These are phyloP conservation scores for Pitangus sulphuratus DNA, from an alignment of 2,797 vertebrate species.

Conservation along the genomic window DNA sequence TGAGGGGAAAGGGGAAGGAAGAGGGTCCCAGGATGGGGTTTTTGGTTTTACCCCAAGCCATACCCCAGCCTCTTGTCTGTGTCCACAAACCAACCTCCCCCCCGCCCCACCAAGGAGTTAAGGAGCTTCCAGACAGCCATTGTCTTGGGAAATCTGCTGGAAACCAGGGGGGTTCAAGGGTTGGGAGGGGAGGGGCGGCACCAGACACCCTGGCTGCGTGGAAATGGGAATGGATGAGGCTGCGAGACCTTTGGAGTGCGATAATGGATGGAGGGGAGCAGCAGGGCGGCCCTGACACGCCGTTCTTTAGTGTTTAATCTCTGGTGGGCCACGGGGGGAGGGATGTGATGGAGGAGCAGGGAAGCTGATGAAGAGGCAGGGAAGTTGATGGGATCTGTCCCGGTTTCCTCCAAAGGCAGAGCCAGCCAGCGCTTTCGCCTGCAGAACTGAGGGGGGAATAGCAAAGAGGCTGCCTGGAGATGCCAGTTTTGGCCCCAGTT, in stretches of 20 bases:
- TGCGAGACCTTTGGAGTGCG: neutral
- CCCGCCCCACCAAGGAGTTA: neutral
- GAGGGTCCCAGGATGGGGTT: neutral
- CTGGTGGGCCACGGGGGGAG: neutral
- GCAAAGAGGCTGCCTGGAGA: rapidly evolving
- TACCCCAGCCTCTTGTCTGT: neutral
- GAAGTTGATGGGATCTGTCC: neutral
- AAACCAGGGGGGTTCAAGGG: constrained; percentile 40
- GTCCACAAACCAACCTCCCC: neutral
- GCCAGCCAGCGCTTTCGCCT: rapidly evolving
- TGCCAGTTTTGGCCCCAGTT: rapidly evolving
- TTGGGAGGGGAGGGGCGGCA: constrained; percentile 11
- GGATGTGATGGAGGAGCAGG: neutral
- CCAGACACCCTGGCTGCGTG: neutral
- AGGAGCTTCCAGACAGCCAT: constrained; percentile 48
- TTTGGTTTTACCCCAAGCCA: neutral
- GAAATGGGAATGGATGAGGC: neutral
- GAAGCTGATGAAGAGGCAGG: neutral
- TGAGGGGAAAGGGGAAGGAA: neutral
- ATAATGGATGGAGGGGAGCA: constrained; percentile 26
- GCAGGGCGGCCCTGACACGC: neutral
- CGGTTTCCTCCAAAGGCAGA: neutral
- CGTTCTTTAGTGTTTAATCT: neutral
- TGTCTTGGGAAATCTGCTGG: constrained; percentile 54
- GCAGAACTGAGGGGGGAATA: neutral